phyloP scores from a whole-genome alignment of 2,113 vertebrate genomes.

The Chamaetylas fuelleborni region DNA sequence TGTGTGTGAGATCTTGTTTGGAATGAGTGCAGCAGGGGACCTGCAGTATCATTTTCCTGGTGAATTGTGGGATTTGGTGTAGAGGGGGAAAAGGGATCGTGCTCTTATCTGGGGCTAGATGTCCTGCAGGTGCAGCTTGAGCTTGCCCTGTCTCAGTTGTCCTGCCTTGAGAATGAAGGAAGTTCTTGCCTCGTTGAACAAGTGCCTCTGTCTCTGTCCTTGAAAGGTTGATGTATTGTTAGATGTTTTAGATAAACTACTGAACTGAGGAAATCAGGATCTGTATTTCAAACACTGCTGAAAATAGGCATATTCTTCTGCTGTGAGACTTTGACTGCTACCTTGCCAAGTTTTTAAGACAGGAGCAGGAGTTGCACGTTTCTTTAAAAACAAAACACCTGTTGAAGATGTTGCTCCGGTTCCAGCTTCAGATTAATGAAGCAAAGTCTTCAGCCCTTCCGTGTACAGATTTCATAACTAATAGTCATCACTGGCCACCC shows the following conservation, averaged over 20 bases:
- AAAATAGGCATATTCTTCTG: background rate
- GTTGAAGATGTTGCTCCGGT: background rate
- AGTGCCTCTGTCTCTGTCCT: background rate
- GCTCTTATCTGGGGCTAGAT: background rate
- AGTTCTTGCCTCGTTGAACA: background rate
- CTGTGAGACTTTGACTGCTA: background rate
- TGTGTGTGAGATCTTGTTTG: background rate
- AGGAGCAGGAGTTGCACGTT: rapidly evolving
- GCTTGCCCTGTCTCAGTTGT: background rate
- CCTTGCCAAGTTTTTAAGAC: background rate
- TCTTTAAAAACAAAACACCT: background rate
- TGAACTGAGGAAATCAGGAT: background rate
- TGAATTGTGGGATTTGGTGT: background rate
- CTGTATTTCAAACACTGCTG: background rate
- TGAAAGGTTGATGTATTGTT: background rate
- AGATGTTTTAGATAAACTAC: background rate
- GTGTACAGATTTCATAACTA: background rate
- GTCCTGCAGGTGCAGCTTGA: rapidly evolving
- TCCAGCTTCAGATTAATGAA: background rate
- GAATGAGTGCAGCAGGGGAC: background rate
- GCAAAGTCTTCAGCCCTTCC: background rate
- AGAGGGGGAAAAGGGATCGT: background rate
- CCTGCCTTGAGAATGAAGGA: background rate
- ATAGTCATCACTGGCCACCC: background rate
- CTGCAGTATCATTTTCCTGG: background rate